Evolutionary conservation across 2,797 vertebrate genomes (phyloP), one percentile per base, ranked within the genome.

Genomic region (Aeoliscus strigatus): DNA sequence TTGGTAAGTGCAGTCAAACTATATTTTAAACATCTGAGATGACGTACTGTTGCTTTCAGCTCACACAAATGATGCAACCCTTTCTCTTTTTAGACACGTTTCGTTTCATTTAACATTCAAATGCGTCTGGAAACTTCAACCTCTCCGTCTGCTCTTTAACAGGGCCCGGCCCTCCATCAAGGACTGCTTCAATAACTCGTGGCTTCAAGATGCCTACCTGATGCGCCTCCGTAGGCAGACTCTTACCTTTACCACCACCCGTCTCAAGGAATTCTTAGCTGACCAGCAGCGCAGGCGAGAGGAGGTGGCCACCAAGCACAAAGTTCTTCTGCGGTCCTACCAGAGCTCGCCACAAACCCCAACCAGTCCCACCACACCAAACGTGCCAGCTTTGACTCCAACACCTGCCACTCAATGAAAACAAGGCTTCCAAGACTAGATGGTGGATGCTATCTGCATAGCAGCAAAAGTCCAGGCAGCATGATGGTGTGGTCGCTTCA

Each of bases 131-230:
- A n/a, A n/a, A n/a, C n/a, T n/a, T n/a, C n/a, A n/a, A n/a, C n/a
- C n/a, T n/a, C n/a, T n/a, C n/a, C n/a, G n/a, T n/a, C n/a, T n/a
- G n/a, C n/a, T n/a, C n/a, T n/a, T n/a, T 50, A 47, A 50, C 68
- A 98, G 96, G 94, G 93, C 91, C 60, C 94, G 96, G 26, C 94
- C 96, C 15, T 90, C 93, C 0, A 82, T 97, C 63, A 95, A 94
- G 76, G 96, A 98, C 83, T 97, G 94, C 83, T 91, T 92, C 37
- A 90, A 79, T 60, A 95, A 96, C 61, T 86, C 96, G 0, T 99
- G 96, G 96, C 90, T 99, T 56, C 96, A 99, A 80, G 96, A 99
- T 0, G 94, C 95, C 61, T 97, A 98, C 66, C 85, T 99, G 82
- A 98, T 96, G 95, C 92, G 95, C 52, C 89, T 98, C 23, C 90